Evolutionary conservation across 2,113 vertebrate genomes (phyloP), one percentile per base, ranked within the genome.

Genomic region (Actinemys pallida): DNA sequence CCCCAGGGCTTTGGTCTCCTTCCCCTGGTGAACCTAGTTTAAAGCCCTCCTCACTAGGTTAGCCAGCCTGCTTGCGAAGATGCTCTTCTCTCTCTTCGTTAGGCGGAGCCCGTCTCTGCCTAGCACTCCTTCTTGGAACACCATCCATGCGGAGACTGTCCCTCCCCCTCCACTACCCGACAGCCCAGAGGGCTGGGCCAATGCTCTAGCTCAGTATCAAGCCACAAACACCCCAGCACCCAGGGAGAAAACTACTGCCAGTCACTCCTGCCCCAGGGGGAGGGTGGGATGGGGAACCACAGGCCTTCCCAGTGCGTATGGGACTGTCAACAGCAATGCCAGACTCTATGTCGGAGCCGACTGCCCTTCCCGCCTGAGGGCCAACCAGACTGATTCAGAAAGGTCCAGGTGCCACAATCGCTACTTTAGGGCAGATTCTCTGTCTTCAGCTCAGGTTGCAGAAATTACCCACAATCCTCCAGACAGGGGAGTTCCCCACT

Each of bases 371-470:
- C 9, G 72, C n/a, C n/a, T 10, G 35, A 87, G 20, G 49, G 6
- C 24, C 86, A 93, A 82, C 54, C 47, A 53, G 1, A 29, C 57
- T 59, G 57, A 59, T 13, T 59, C 57, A 59, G 11, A 59, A 59
- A 69, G 83, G 54, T 35, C 19, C 22, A 83, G 11, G 3, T 6
- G 56, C 65, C 52, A 69, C 20, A 75, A 69, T 3, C 72, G 59
- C 83, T 35, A 81, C 12, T 72, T n/a, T 0, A 2, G 83, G 72
- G 17, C 10, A 2, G n/a, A 80, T 31, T 42, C 53, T 52, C 84
- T 39, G 20, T 0, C 75, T 84, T 92, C 1, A 2, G 81, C 69
- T 78, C 0, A 25, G 42, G 72, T 42, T 11, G 42, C 22, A 93
- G 89, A 90, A 92, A 2, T 2, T 1, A 31, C 29, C 27, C 39